Base-by-base conservation (phyloP, 2,113 vertebrate genomes). In the Coreoperca whiteheadi region DNA sequence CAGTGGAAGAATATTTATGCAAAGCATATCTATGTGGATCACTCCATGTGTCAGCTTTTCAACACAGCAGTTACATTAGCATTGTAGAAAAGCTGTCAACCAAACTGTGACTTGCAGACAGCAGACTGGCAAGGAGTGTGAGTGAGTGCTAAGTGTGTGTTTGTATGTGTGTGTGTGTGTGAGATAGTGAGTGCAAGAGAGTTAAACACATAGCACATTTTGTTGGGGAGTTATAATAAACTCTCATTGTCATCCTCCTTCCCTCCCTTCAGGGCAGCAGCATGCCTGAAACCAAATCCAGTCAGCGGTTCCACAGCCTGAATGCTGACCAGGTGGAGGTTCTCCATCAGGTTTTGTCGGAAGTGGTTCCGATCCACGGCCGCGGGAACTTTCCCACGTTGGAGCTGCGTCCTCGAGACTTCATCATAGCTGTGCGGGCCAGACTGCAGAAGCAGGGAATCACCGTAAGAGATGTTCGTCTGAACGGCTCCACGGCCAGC, bases 401-500 rank as follows among this genome's bases (percentile, higher is more conserved):
- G 94, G 97, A 99, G 88, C 96, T 99, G 70, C 97, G 98, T 84
- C 98, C 95, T 0, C 97, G 97, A 91, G 96, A 99, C 91, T 97
- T 99, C 60, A 98, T 99, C 89, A 96, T 93, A 8, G 88, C 96
- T 37, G 97, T 99, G 60, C 96, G 96, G 84, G 93, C 97, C 32
- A 94, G 97, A 88, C 96, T 99, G 46, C 91, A 94, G 82, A 91
- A 95, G 61, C 97, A 98, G 88, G 95, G 96, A 12, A 99, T 99
- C 87, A 84, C 75, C 0, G 94, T 99, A 3, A 92, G 96, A 74
- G 98, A 99, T 82, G 94, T 98, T 23, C 96, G 98, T 57, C 89
- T 99, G 72, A 99, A 99, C 0, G 98, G 98, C 60, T 99, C 98
- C 15, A 98, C 97, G 3, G 98, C 98, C 63, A 99, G 98, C 79